Evolutionary conservation across 1,140 invertebrate species (phyloP).

Genomic region (Drosophila triauraria): DNA sequence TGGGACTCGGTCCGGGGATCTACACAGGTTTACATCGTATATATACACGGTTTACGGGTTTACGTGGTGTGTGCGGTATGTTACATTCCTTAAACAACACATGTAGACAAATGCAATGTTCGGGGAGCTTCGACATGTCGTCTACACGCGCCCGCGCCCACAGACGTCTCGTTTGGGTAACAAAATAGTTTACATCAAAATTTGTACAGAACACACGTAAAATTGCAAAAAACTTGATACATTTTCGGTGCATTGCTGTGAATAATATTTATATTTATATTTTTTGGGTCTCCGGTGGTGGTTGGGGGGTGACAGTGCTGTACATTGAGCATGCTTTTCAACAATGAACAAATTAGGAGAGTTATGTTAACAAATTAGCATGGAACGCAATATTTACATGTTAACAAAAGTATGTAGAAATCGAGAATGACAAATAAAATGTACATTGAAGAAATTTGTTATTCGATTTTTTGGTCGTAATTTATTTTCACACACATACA

Average conservation of each 20-base stretch:
- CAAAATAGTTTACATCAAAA: slow-evolving; percentile 61
- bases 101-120: slow-evolving; percentile 68
- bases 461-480: slow-evolving; percentile 46
- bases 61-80: slow-evolving; percentile 57
- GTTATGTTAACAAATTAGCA: slow-evolving; percentile 38
- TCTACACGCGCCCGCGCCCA: slow-evolving; percentile 50
- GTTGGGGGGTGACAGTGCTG: slow-evolving; percentile 59
- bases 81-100: slow-evolving; percentile 70
- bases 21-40: slow-evolving; percentile 51
- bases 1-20: not conserved
- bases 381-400: slow-evolving; percentile 69
- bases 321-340: slow-evolving; percentile 71
- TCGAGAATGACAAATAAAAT: slow-evolving; percentile 52
- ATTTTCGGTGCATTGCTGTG: slow-evolving; percentile 62
- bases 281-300: slow-evolving; percentile 15
- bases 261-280: slow-evolving; percentile 20
- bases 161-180: slow-evolving; percentile 40
- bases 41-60: slow-evolving; percentile 55
- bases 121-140: slow-evolving; percentile 31
- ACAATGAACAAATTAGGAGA: slow-evolving; percentile 48
- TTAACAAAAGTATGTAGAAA: slow-evolving; percentile 41
- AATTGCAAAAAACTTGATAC: slow-evolving; percentile 59
- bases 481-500: slow-evolving; percentile 85
- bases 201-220: slow-evolving; percentile 58
- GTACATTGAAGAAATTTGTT: slow-evolving; percentile 47